Conservation (phyloP, 2,888 invertebrate species). For the Scelioninae gen. 2 region DNA sequence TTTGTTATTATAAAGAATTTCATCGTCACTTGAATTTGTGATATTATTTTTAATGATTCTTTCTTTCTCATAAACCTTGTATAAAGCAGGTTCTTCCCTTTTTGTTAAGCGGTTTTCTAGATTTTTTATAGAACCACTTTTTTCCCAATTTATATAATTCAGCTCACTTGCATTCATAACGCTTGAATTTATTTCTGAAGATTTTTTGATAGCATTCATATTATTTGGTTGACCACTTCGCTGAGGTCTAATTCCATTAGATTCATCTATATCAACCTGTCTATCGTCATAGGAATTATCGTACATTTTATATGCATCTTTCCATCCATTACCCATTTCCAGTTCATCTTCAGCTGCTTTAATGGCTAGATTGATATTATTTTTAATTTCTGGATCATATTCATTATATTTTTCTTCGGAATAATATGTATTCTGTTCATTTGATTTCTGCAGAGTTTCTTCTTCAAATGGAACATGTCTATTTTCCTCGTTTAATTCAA, state of each 20-base stretch:
- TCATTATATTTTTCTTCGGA: conserved; percentile 52
- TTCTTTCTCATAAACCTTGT: conserved; percentile 28
- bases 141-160: conserved; percentile 38
- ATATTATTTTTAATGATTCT: background rate
- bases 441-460: conserved; percentile 5
- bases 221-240: conserved; percentile 64
- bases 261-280: conserved; percentile 26
- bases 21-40: background rate
- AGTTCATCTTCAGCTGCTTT: conserved; percentile 46
- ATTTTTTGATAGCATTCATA: too few species aligned
- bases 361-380: conserved; percentile 55
- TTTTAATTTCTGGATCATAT: conserved; percentile 57
- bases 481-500: conserved; percentile 34
- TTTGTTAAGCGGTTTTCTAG: too few species aligned
- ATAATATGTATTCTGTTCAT: conserved; percentile 27
- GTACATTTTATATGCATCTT: conserved; percentile 65
- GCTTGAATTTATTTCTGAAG: too few species aligned
- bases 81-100: conserved; percentile 17
- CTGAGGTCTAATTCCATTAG: conserved; percentile 66
- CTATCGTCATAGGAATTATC: conserved; percentile 66
- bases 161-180: too few species aligned
- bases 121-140: conserved; percentile 41
- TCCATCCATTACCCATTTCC: conserved; percentile 39
- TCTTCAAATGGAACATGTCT: conserved; percentile 1
- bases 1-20: background rate